A percentile compares a stretch with the other conserved stretches of the same genome.
Evolutionary conservation across 2,888 invertebrate species (phyloP).

Genomic region (Drosophila barbarae): DNA sequence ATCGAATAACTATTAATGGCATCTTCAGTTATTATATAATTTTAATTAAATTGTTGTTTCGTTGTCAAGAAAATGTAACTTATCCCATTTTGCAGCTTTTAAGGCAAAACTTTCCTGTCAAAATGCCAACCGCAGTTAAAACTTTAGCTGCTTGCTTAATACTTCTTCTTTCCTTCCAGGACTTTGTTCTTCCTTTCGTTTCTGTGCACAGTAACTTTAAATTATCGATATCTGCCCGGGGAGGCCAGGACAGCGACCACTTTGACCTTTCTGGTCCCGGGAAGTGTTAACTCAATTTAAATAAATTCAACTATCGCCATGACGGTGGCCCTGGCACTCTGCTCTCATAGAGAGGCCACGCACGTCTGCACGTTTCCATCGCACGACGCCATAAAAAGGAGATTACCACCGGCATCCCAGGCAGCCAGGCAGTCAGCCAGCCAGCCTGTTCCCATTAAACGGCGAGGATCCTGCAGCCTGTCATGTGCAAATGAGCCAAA

Average conservation of each 20-base stretch:
- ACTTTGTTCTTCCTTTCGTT: neutral
- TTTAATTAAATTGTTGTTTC: neutral
- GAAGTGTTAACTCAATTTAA: constrained; percentile 55
- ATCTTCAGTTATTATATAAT: too few species aligned
- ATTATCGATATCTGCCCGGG: constrained; percentile 3
- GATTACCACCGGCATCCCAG: constrained; percentile 56
- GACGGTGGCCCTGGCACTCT: constrained; percentile 20
- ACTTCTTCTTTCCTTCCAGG: neutral
- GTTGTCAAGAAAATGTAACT: neutral
- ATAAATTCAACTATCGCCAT: constrained; percentile 61
- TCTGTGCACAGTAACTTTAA: neutral
- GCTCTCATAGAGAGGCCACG: constrained; percentile 55
- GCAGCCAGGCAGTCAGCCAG: constrained; percentile 20
- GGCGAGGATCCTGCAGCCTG: constrained; percentile 35
- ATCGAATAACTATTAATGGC: too few species aligned
- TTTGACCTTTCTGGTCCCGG: constrained; percentile 29
- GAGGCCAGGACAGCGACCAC: constrained; percentile 5
- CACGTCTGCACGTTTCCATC: constrained; percentile 61
- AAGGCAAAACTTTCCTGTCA: too few species aligned
- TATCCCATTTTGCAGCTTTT: neutral
- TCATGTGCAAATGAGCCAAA: constrained; percentile 68
- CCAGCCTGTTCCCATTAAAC: constrained; percentile 52
- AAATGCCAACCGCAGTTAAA: neutral
- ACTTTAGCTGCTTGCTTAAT: neutral
- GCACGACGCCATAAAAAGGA: constrained; percentile 64